A percentile compares a stretch with the other conserved stretches of the same genome.
These are phyloP conservation scores for Drosophila orosa DNA, from an alignment of 1,140 invertebrate species.

Conservation along the genomic window DNA sequence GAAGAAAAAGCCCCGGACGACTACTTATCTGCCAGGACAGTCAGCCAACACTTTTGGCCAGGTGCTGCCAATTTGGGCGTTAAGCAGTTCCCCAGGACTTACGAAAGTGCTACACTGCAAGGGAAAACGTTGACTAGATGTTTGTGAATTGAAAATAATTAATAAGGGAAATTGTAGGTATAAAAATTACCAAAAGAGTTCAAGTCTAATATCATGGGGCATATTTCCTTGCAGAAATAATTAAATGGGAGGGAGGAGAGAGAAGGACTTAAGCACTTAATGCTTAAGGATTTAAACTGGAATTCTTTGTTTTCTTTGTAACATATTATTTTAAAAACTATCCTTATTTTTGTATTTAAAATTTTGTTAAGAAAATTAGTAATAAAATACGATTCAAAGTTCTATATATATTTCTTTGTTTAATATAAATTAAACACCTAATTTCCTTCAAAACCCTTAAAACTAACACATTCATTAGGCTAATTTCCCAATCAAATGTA, in stretches of 20 bases:
- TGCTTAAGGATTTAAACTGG: fast-evolving
- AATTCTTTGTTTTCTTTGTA: not conserved
- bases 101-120: slow-evolving; percentile 10
- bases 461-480: not conserved
- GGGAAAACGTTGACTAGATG: fast-evolving
- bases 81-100: slow-evolving; percentile 65
- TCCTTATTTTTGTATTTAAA: not conserved
- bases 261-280: not conserved
- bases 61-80: slow-evolving; percentile 78
- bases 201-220: no score
- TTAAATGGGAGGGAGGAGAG: no score
- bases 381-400: not conserved
- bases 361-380: not conserved
- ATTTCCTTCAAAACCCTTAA: not conserved
- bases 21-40: slow-evolving; percentile 71
- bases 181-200: no score
- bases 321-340: not conserved
- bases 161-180: no score
- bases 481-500: not conserved
- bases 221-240: no score
- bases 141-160: not conserved
- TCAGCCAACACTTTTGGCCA: slow-evolving; percentile 66
- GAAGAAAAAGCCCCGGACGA: slow-evolving; percentile 38
- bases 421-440: not conserved
- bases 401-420: not conserved